Percentiles rank a stretch among this genome's conserved stretches.
Conservation (phyloP, 2,888 invertebrate genomes). For the Ectemnius lituratus region DNA sequence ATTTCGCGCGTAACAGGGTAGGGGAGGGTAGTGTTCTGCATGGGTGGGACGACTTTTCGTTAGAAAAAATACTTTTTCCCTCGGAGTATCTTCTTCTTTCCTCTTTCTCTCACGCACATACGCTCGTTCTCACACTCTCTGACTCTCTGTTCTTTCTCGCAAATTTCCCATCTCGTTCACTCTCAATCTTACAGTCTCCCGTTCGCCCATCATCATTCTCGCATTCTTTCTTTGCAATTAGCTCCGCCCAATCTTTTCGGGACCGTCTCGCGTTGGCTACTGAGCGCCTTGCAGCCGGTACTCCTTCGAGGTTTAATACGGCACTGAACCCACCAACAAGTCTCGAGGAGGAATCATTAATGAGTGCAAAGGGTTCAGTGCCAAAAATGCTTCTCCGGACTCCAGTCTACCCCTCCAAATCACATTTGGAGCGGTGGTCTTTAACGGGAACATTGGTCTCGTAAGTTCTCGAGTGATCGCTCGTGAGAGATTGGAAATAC, state of each 20-base stretch:
- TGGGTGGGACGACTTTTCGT: conserved; percentile 57
- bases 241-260: conserved; percentile 9
- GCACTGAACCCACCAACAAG: conserved; percentile 1
- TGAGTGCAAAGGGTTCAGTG: no score
- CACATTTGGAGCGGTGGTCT: no score
- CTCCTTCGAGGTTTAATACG: not conserved
- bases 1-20: conserved; percentile 71
- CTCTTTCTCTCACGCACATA: conserved; percentile 22
- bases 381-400: no score
- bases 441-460: no score
- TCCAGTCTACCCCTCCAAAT: no score
- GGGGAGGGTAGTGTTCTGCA: conserved; percentile 48
- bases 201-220: conserved; percentile 8
- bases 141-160: conserved; percentile 23
- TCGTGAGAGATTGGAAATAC: no score
- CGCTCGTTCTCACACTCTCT: conserved; percentile 24
- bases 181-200: conserved; percentile 13
- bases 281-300: not conserved
- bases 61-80: conserved; percentile 69
- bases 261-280: conserved; percentile 1
- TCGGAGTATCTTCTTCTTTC: conserved; percentile 31
- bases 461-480: no score
- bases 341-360: not conserved
- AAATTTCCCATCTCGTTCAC: not conserved
- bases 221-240: conserved; percentile 2